A percentile compares a stretch with the other conserved stretches of the same genome.
Conservation (phyloP, 2,113 vertebrate species). For the Dipodomys spectabilis region DNA sequence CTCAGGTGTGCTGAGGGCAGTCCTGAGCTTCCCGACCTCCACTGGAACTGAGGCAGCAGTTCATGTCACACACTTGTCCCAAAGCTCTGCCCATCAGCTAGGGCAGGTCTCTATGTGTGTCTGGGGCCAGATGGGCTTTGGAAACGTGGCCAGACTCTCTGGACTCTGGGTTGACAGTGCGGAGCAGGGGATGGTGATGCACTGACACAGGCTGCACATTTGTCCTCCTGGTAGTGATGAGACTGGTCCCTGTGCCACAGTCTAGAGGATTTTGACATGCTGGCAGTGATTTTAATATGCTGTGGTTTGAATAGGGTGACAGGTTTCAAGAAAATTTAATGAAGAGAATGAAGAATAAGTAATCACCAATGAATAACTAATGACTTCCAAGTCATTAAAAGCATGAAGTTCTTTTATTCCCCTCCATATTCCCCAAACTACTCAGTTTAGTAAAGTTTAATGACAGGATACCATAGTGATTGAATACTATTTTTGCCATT, state of each 20-base stretch:
- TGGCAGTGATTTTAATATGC: conserved; percentile 14
- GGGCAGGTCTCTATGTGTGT: background rate
- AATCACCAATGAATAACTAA: conserved; percentile 4
- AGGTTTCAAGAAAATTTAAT: background rate
- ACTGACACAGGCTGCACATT: background rate
- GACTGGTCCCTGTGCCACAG: background rate
- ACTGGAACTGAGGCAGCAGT: background rate
- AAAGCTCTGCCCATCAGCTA: background rate
- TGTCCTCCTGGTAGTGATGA: background rate
- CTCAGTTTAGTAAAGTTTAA: too few species aligned
- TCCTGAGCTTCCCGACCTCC: background rate
- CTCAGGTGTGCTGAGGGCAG: background rate
- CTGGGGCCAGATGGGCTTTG: background rate
- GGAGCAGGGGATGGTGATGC: background rate
- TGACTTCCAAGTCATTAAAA: too few species aligned
- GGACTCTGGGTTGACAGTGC: background rate
- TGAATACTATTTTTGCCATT: too few species aligned
- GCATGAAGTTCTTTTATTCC: background rate
- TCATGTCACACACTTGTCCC: background rate
- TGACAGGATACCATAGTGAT: too few species aligned
- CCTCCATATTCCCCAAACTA: too few species aligned
- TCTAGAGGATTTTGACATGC: background rate
- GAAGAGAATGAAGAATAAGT: conserved; percentile 10
- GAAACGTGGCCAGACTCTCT: background rate
- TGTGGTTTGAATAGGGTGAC: background rate